Conservation (phyloP, 92 coral and sea anemone genomes). For the Umimayanthus kanabou region DNA sequence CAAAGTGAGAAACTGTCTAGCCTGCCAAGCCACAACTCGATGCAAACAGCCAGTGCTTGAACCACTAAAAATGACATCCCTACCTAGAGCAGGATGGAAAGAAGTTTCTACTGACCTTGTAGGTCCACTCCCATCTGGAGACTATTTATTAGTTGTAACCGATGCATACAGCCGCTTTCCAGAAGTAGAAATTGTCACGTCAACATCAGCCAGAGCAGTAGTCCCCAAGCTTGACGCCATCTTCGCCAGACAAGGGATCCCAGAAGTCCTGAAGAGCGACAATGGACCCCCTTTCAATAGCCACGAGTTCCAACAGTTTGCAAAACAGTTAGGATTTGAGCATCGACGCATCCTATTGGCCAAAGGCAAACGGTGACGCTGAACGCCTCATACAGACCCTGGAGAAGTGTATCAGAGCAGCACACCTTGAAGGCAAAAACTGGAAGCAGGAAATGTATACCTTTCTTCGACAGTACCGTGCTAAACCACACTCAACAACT, state of each 20-base stretch:
- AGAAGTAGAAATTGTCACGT: constrained; percentile 64
- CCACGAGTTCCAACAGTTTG: constrained; percentile 45
- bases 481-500: constrained; percentile 59
- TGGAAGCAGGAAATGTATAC: constrained; percentile 62
- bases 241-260: constrained; percentile 66
- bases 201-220: constrained; percentile 52
- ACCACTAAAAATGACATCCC: constrained; percentile 47
- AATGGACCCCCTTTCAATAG: constrained; percentile 57
- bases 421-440: constrained; percentile 44
- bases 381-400: constrained; percentile 49
- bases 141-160: constrained; percentile 58
- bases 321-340: constrained; percentile 52
- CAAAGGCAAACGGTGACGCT: constrained; percentile 51
- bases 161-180: constrained; percentile 70
- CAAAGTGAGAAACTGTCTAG: too few relatives aligned
- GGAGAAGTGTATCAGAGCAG: constrained; percentile 50
- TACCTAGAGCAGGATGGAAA: constrained; percentile 63
- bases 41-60: constrained; percentile 51
- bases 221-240: constrained; percentile 64
- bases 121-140: constrained; percentile 71
- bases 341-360: constrained; percentile 56
- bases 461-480: constrained; percentile 56
- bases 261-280: constrained; percentile 57
- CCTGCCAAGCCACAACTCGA: too few relatives aligned
- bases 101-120: constrained; percentile 63